These are phyloP conservation scores for Enteromius anoplus DNA, from an alignment of 2,797 vertebrate species.

Conservation along the genomic window DNA sequence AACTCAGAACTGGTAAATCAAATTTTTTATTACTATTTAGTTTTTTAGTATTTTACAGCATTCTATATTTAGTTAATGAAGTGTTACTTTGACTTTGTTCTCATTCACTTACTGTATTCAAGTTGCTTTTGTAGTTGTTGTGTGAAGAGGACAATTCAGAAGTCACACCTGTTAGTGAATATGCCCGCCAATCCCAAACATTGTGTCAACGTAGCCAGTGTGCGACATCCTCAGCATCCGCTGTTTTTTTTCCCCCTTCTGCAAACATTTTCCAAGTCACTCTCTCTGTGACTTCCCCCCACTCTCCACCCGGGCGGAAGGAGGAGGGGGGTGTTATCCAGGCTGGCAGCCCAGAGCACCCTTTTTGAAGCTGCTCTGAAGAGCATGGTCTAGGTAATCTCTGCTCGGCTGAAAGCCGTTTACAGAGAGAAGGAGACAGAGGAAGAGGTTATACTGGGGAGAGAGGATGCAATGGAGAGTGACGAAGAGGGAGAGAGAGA, in stretches of 20 bases:
- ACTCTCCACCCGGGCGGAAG: constrained; percentile 32
- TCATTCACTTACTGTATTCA: background rate
- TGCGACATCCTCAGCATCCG: constrained; percentile 29
- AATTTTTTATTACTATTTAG: too few species aligned
- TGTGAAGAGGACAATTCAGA: background rate
- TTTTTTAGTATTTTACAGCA: background rate
- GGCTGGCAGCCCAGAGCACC: constrained; percentile 56
- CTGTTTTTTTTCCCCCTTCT: background rate
- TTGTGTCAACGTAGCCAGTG: background rate
- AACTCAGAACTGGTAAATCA: background rate
- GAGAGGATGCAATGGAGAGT: constrained; percentile 52
- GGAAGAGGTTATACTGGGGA: constrained; percentile 53
- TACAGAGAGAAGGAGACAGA: constrained; percentile 48
- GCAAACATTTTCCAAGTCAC: constrained; percentile 44
- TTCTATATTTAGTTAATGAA: background rate
- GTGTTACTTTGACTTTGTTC: background rate
- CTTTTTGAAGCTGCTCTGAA: constrained; percentile 59
- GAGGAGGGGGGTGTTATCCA: constrained; percentile 59
- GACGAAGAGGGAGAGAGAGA: constrained; percentile 33
- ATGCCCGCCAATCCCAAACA: background rate
- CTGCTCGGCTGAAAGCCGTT: constrained; percentile 59
- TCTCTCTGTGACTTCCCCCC: constrained; percentile 40
- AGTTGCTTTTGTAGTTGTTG: background rate
- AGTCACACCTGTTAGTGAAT: constrained; percentile 13
- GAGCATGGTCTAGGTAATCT: constrained; percentile 64